Evolutionary conservation across 1,140 invertebrate species (phyloP), one percentile per base, ranked within the genome.

Genomic region (Nylanderia fulva): DNA sequence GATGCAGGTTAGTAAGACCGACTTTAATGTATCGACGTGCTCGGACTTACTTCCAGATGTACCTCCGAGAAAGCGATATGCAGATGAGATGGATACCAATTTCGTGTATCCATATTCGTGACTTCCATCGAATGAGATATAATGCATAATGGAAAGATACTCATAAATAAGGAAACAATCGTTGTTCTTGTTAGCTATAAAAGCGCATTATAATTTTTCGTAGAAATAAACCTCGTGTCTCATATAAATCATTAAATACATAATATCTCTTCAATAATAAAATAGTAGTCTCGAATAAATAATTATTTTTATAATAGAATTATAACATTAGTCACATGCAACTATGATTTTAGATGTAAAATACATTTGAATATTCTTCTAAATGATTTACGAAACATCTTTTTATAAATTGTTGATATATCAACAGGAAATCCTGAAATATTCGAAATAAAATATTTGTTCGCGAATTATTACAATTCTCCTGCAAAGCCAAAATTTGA

Each of bases 81-180:
- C 56, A 86, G 84, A 86, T 86, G 77, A 76, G 82, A 54, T 52
- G 84, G 82, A 72, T 82, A 80, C 33, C 77, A 85, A 85, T 85
- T 85, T 85, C 79, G 66, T 42, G 58, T 82, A 48, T n/a, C n/a
- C n/a, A n/a, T n/a, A n/a, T 83, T 85, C 84, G 84, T 85, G 84
- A 72, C 58, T 21, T 42, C 15, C 27, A 9, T 27, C 8, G 63
- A 79, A 79, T 64, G 58, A 58, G 13, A 36, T 15, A 27, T 27
- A 27, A 64, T 48, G 58, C 58, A 39, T 76, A 76, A 76, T 77
- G 39, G 42, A 77, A 39, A 63, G 39, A 33, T 33, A n/a, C n/a
- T 48, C 58, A 27, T 77, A 64, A 77, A 56, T 64, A 48, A 77
- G 27, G 48, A 7, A 24, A 77, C 15, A 76, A 33, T 60, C 15